phyloP scores from a whole-genome alignment of 2,797 vertebrate species.

The Poeciliopsis gracilis region DNA sequence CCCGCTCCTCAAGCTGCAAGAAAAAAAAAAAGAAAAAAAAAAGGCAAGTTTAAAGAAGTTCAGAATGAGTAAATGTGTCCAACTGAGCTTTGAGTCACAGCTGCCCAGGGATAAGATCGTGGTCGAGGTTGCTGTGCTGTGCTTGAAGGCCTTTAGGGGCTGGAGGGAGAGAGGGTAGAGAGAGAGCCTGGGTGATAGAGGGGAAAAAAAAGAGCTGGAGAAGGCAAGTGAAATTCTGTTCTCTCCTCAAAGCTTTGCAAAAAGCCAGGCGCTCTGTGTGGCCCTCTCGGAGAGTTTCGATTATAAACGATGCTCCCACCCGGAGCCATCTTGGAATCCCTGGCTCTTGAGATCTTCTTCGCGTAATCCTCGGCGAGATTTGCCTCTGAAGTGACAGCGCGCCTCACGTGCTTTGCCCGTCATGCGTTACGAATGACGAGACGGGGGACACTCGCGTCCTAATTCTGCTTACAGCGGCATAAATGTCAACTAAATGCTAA shows the following conservation, averaged over 20 bases:
- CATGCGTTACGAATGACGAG: conserved; percentile 76
- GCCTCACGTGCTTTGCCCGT: conserved; percentile 57
- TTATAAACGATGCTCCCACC: conserved; percentile 83
- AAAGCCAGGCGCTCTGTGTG: conserved; percentile 63
- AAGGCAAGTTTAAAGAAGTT: conserved; percentile 57
- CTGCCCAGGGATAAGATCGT: conserved; percentile 63
- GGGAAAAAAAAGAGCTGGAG: conserved; percentile 24
- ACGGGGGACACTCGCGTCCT: conserved; percentile 69
- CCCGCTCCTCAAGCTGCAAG: neutral
- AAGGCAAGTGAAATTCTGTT: conserved; percentile 33
- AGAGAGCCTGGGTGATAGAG: conserved; percentile 27
- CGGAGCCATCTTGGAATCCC: conserved; percentile 77
- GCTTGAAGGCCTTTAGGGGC: conserved; percentile 34
- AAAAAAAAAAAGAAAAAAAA: neutral
- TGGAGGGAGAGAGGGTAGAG: conserved; percentile 8
- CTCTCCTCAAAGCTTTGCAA: conserved; percentile 55
- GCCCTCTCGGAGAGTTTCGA: conserved; percentile 78
- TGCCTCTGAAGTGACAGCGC: conserved; percentile 61
- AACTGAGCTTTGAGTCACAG: conserved; percentile 59
- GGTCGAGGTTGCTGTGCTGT: conserved; percentile 58
- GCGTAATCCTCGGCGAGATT: conserved; percentile 75
- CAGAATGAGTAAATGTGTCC: conserved; percentile 47
- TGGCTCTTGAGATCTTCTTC: conserved; percentile 78
- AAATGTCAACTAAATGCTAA: conserved; percentile 61
- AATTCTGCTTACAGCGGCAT: conserved; percentile 62